phyloP scores from a whole-genome alignment of 1,140 invertebrate species.

The Sycobia sp. region DNA sequence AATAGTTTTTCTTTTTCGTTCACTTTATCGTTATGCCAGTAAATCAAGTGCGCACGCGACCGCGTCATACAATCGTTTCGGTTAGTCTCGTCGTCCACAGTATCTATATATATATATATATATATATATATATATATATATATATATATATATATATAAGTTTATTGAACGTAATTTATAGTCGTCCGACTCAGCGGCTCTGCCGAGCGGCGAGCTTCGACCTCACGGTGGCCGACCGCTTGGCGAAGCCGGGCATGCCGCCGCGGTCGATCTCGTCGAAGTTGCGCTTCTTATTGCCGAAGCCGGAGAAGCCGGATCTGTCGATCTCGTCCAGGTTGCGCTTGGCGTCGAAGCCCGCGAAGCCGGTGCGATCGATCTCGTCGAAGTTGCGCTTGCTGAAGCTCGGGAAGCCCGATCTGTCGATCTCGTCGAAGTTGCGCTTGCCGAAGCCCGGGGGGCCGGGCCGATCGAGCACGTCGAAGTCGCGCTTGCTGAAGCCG shows the following conservation, averaged over 20 bases:
- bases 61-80: too few relatives aligned
- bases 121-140: too few relatives aligned
- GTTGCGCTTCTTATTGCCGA: conserved; percentile 60
- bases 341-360: conserved; percentile 56
- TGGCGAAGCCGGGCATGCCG: conserved; percentile 13
- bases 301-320: conserved; percentile 57
- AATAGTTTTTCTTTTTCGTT: background rate
- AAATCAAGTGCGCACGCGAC: background rate
- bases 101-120: too few relatives aligned
- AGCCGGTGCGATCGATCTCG: conserved; percentile 66
- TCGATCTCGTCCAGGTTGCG: conserved; percentile 65
- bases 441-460: conserved; percentile 53
- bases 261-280: conserved; percentile 68
- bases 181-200: conserved; percentile 12
- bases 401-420: conserved; percentile 61
- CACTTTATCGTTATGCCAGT: background rate
- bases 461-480: conserved; percentile 66
- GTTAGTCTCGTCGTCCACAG: too few relatives aligned
- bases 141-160: too few relatives aligned
- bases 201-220: background rate
- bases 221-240: background rate
- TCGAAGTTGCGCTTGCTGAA: conserved; percentile 66
- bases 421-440: conserved; percentile 66
- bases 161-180: too few relatives aligned
- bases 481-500: conserved; percentile 60